These are phyloP conservation scores for Rapana venosa DNA, from an alignment of 2,888 invertebrate species.

Conservation along the genomic window DNA sequence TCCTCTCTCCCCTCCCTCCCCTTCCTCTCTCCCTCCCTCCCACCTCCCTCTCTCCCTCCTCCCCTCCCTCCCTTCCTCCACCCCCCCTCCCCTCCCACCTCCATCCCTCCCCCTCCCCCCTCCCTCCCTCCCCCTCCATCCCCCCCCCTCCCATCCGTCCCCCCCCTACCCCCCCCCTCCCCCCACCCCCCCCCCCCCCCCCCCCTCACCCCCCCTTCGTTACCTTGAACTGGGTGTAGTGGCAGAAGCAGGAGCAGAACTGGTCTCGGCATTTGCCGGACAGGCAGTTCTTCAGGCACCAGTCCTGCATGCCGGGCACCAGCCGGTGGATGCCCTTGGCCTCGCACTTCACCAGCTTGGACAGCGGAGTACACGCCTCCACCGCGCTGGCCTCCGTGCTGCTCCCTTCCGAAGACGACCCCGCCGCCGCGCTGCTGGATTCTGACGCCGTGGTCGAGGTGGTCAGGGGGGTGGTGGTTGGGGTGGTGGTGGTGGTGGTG, in stretches of 20 bases:
- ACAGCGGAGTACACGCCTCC: slow-evolving; percentile 42
- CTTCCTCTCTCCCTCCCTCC: background rate
- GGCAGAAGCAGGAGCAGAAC: slow-evolving; percentile 49
- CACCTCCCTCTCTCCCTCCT: background rate
- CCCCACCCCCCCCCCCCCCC: background rate
- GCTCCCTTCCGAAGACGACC: too few species aligned
- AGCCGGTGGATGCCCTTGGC: slow-evolving; percentile 42
- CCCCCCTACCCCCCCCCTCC: background rate
- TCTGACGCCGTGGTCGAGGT: slow-evolving; percentile 19
- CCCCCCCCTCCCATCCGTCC: too few species aligned
- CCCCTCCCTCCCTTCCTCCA: too few species aligned
- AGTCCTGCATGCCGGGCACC: slow-evolving; percentile 46
- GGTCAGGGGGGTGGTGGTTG: background rate
- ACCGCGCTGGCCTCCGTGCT: background rate
- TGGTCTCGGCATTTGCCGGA: slow-evolving; percentile 47
- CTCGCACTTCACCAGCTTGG: slow-evolving; percentile 45
- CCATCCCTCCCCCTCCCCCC: background rate
- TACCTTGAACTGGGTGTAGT: slow-evolving; percentile 44
- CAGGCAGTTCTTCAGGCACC: slow-evolving; percentile 49
- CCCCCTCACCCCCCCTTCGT: background rate
- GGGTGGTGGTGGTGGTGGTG: background rate
- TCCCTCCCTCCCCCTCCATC: too few species aligned
- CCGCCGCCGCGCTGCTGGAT: background rate
- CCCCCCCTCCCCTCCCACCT: background rate
- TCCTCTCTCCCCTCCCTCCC: background rate